Evolutionary conservation across 2,888 invertebrate species (phyloP).

Genomic region (Nomada flava): DNA sequence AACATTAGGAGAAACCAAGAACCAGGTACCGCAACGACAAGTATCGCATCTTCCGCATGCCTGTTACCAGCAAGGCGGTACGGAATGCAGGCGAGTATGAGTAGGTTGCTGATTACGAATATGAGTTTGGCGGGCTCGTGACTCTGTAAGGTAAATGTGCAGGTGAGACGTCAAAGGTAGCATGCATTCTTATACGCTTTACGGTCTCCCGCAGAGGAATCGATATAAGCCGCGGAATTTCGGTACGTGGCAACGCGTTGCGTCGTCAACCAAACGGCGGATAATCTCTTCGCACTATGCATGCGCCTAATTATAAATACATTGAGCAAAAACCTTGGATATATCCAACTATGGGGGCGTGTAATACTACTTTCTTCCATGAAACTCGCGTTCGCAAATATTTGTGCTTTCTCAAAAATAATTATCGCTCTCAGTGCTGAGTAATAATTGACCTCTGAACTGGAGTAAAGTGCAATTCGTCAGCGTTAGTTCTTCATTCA

Average conservation of each 20-base stretch:
- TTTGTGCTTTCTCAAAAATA: no score
- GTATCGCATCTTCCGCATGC: slow-evolving; percentile 94
- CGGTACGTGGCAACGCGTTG: slow-evolving; percentile 15
- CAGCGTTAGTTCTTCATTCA: no score
- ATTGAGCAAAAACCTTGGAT: no score
- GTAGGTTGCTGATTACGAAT: slow-evolving; percentile 95
- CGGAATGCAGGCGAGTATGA: slow-evolving; percentile 95
- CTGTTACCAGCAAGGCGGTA: slow-evolving; percentile 91
- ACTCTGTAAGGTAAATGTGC: slow-evolving; percentile 86
- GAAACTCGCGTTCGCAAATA: neutral
- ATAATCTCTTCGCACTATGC: neutral
- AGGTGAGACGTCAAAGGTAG: slow-evolving; percentile 58
- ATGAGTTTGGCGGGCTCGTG: slow-evolving; percentile 98
- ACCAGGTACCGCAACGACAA: slow-evolving; percentile 96
- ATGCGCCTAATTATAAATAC: no score
- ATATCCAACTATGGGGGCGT: neutral
- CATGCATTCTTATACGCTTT: slow-evolving; percentile 53
- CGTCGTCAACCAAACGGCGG: slow-evolving; percentile 13
- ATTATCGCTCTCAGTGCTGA: no score
- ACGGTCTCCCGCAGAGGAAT: slow-evolving; percentile 53
- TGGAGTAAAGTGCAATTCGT: no score
- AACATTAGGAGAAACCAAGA: slow-evolving; percentile 99
- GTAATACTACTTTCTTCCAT: neutral
- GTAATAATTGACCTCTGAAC: no score
- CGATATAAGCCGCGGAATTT: slow-evolving; percentile 45